Evolutionary conservation across 2,888 invertebrate genomes (phyloP).

Genomic region (Ophraella communa): DNA sequence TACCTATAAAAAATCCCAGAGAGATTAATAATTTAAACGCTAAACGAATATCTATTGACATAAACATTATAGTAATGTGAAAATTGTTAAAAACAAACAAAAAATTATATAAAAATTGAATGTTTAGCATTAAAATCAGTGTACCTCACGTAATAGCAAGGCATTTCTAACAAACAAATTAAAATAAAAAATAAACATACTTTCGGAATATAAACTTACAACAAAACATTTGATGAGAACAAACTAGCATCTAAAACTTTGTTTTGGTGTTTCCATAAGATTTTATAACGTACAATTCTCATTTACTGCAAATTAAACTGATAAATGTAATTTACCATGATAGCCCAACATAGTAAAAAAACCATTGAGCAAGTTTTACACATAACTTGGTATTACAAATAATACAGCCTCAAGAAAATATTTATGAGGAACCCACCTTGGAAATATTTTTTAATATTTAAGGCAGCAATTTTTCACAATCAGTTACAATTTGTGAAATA

Average conservation of each 20-base stretch:
- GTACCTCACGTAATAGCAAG: conserved; percentile 14
- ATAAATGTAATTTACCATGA: not conserved
- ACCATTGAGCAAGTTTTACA: not conserved
- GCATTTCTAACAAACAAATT: conserved; percentile 24
- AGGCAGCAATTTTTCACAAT: too few species aligned
- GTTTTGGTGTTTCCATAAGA: conserved; percentile 20
- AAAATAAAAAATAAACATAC: conserved; percentile 5
- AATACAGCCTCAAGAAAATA: too few species aligned
- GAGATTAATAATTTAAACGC: conserved; percentile 9
- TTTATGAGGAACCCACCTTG: not conserved
- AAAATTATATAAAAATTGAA: not conserved
- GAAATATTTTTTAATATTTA: too few species aligned
- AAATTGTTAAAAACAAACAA: not conserved
- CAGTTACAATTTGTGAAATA: too few species aligned
- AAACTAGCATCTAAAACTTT: conserved; percentile 12
- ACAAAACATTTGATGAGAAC: conserved; percentile 8
- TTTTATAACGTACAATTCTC: conserved; percentile 17
- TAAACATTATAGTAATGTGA: not conserved
- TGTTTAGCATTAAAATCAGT: conserved; percentile 14
- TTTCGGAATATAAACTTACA: conserved; percentile 20
- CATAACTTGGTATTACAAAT: not conserved
- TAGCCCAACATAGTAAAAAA: not conserved
- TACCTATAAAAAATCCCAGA: conserved; percentile 22
- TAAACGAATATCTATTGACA: conserved; percentile 3
- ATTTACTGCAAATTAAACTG: conserved; percentile 7